A percentile compares a stretch with the other conserved stretches of the same genome.
Conservation (phyloP, 2,113 vertebrate species). For the Podarcis muralis region DNA sequence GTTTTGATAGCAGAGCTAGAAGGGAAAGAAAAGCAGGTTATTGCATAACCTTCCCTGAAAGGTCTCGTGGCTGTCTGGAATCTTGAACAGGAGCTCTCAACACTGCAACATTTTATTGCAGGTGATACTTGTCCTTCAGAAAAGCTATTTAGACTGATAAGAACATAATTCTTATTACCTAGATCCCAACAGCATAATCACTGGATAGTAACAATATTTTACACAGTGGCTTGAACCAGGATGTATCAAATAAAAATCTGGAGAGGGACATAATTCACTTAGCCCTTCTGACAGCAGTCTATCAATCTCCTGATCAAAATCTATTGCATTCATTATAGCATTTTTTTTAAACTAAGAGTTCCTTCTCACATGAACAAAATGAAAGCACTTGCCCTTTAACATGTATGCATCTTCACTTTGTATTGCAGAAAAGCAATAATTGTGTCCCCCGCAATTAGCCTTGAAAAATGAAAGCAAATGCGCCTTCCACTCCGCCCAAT, state of each 20-base stretch:
- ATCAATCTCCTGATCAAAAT: not conserved
- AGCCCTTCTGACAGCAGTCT: not conserved
- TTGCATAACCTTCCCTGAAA: not conserved
- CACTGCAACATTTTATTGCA: not conserved
- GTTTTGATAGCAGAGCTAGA: not conserved
- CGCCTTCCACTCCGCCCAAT: not conserved
- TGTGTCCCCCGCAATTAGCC: not conserved
- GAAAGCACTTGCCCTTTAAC: not conserved
- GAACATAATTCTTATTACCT: not conserved
- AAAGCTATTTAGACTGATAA: not conserved
- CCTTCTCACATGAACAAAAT: not conserved
- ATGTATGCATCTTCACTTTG: conserved; percentile 8
- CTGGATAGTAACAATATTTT: not conserved
- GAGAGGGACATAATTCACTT: not conserved
- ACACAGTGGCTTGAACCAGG: not conserved
- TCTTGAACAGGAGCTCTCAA: not conserved
- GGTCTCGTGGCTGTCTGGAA: too few relatives aligned
- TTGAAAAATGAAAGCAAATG: not conserved
- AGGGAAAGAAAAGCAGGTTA: not conserved
- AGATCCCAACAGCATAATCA: not conserved
- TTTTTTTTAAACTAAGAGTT: not conserved
- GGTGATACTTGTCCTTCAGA: not conserved
- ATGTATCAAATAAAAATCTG: not conserved
- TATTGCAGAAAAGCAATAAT: not conserved
- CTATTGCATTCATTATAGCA: not conserved